Conservation (phyloP, 2,113 vertebrate genomes). For the Plotosus lineatus region DNA sequence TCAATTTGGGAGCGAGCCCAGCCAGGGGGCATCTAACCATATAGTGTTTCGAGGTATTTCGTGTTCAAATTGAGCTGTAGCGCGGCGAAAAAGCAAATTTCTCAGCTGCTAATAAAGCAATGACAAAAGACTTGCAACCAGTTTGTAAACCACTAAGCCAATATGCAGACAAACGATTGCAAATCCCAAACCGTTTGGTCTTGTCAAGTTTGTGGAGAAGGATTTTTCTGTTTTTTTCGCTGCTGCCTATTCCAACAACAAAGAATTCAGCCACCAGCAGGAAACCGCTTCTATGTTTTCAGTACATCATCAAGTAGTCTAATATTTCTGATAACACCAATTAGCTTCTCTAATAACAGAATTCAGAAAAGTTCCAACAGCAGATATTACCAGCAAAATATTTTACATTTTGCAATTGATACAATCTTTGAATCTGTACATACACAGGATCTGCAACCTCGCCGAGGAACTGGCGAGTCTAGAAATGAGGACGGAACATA, state of each 20-base stretch:
- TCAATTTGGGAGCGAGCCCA: slow-evolving; percentile 53
- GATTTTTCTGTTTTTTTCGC: not conserved
- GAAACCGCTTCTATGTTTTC: not conserved
- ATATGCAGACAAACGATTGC: not conserved
- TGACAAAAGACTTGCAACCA: slow-evolving; percentile 12
- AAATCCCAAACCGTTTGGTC: not conserved
- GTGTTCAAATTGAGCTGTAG: slow-evolving; percentile 57
- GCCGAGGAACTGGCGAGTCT: too few relatives aligned
- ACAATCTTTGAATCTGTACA: not conserved
- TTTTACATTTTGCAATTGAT: not conserved
- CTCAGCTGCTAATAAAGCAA: slow-evolving; percentile 59
- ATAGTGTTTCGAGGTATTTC: slow-evolving; percentile 52
- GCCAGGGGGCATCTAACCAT: slow-evolving; percentile 50
- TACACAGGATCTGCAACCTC: not conserved
- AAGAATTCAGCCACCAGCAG: too few relatives aligned
- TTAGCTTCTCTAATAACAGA: not conserved
- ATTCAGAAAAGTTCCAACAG: not conserved
- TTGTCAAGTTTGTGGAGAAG: not conserved
- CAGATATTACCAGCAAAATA: not conserved
- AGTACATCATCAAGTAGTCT: not conserved
- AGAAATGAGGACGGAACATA: not conserved
- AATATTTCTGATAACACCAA: not conserved
- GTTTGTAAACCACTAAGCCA: not conserved
- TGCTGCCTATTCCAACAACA: not conserved
- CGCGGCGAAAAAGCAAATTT: slow-evolving; percentile 42